Evolutionary conservation across 2,888 invertebrate genomes (phyloP).

Genomic region (Creontiades dilutus): DNA sequence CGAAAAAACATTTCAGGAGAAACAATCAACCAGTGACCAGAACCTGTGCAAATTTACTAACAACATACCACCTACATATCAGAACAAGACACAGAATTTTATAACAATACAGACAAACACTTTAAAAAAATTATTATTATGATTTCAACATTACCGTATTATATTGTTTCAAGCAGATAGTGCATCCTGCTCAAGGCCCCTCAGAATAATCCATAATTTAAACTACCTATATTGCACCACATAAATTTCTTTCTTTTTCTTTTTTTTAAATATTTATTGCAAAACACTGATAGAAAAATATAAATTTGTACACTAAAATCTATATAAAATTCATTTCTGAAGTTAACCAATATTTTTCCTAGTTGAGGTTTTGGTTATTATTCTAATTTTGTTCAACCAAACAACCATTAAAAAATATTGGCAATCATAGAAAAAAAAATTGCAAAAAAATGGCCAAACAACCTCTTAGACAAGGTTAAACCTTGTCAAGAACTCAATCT

Average conservation of each 20-base stretch:
- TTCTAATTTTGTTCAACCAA: constrained; percentile 24
- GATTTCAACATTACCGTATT: constrained; percentile 15
- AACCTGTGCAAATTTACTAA: not conserved
- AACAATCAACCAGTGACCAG: not conserved
- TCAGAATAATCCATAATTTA: constrained; percentile 55
- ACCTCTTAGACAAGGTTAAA: constrained; percentile 6
- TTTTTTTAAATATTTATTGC: constrained; percentile 48
- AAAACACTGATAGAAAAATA: constrained; percentile 65
- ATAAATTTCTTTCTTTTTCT: constrained; percentile 14
- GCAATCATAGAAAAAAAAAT: constrained; percentile 7
- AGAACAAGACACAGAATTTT: constrained; percentile 7
- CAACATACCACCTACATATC: not conserved
- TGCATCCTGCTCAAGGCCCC: constrained; percentile 54
- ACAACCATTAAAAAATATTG: constrained; percentile 28
- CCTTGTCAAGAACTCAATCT: constrained; percentile 82
- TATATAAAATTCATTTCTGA: constrained; percentile 44
- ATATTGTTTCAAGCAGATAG: constrained; percentile 44
- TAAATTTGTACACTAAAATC: constrained; percentile 59
- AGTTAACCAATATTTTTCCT: constrained; percentile 33
- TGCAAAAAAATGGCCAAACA: not conserved
- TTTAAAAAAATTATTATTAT: not conserved
- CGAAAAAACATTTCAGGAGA: no score
- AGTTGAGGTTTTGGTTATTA: constrained; percentile 25
- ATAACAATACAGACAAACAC: constrained; percentile 11
- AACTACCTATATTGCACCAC: constrained; percentile 64